Evolutionary conservation across 1,140 invertebrate species (phyloP), one percentile per base, ranked within the genome.

Genomic region (Trialeurodes vaporariorum): DNA sequence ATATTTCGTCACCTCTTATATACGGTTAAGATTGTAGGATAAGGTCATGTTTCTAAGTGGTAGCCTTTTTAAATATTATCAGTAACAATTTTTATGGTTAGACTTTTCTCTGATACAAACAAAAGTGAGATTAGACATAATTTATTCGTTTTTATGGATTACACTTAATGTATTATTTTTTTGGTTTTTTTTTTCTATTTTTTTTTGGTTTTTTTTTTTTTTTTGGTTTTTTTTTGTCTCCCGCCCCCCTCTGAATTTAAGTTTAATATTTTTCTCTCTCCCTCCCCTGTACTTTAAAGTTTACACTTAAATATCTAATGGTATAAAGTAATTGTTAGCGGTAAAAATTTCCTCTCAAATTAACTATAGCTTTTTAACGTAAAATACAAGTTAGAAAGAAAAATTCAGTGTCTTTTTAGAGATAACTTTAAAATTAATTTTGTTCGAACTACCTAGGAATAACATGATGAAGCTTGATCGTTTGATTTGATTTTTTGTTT

Each of bases 121-220:
- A 49, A 49, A 49, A 49, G 34, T 49, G 34, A 49, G 34, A 49
- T 49, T 49, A 49, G 34, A 49, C 34, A 17, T 49, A 49, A 49
- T 49, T 49, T 49, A 17, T 49, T 49, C 34, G 34, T 49, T 49
- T 49, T 49, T 9, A 49, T 49, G 34, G 34, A 49, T 49, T 49
- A 49, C 34, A 49, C 34, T 49, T 49, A 49, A 49, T 49, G 34
- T 49, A 49, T 49, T 49, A 49, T 49, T 49, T 49, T n/a, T n/a
- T n/a, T n/a, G n/a, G n/a, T n/a, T n/a, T n/a, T n/a, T n/a, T n/a
- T n/a, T n/a, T n/a, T n/a, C n/a, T n/a, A n/a, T n/a, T n/a, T n/a
- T n/a, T n/a, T n/a, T n/a, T n/a, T n/a, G n/a, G n/a, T n/a, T n/a
- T n/a, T n/a, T n/a, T n/a, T n/a, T n/a, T n/a, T n/a, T n/a, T n/a